phyloP scores from a whole-genome alignment of 2,113 vertebrate genomes.

The Benthochromis sp. region DNA sequence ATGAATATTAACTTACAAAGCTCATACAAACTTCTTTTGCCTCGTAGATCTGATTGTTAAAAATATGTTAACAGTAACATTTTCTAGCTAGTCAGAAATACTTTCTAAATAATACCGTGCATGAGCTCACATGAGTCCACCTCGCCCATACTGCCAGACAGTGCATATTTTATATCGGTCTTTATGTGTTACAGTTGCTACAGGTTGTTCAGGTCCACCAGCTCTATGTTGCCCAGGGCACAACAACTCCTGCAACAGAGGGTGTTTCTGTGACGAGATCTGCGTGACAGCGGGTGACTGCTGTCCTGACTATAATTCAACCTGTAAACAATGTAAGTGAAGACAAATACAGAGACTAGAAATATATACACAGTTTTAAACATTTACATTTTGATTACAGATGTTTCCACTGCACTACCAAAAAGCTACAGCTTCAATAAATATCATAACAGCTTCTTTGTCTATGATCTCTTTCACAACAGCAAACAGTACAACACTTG shows the following conservation, averaged over 20 bases:
- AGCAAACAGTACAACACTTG: background rate
- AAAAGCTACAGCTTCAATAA: background rate
- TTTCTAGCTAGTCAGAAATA: background rate
- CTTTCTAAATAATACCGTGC: background rate
- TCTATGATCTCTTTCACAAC: background rate
- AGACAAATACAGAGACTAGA: background rate
- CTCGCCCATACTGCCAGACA: background rate
- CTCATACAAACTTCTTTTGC: background rate
- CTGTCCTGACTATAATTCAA: slow-evolving; percentile 19
- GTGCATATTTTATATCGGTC: background rate
- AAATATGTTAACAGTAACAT: background rate
- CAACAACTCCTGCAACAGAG: fast-evolving
- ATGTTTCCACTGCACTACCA: background rate
- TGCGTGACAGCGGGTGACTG: fast-evolving
- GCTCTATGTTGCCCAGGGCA: background rate
- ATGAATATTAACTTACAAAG: background rate
- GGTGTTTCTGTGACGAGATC: background rate
- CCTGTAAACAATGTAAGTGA: background rate
- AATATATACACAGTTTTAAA: background rate
- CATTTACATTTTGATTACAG: background rate
- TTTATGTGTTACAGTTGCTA: background rate
- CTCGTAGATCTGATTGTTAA: background rate
- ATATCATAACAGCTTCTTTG: background rate
- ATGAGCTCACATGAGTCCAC: background rate
- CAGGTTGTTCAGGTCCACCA: slow-evolving; percentile 36